Evolutionary conservation across 2,797 vertebrate genomes (phyloP).

Genomic region (Cygnus olor): DNA sequence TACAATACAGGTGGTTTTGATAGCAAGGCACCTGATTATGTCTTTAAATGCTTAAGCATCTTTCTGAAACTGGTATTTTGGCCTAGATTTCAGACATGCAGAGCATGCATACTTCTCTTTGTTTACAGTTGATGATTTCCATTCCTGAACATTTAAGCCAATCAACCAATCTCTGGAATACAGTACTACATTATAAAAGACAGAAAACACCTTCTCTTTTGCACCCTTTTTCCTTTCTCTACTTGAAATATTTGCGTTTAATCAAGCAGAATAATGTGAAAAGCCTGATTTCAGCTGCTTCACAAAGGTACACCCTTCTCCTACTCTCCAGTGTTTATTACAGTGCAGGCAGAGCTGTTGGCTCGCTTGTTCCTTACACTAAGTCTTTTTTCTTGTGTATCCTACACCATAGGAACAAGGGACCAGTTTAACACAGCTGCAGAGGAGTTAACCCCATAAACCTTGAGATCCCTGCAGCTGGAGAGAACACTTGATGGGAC

Average conservation of each 20-base stretch:
- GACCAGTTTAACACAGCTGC: background rate
- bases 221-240: background rate
- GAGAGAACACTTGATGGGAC: background rate
- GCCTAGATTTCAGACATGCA: background rate
- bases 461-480: background rate
- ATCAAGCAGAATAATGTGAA: background rate
- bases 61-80: background rate
- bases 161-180: background rate
- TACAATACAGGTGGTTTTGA: background rate
- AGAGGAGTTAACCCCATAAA: slow-evolving; percentile 3
- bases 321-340: background rate
- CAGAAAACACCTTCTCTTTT: background rate
- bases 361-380: background rate
- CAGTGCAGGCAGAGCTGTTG: background rate
- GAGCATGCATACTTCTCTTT: background rate
- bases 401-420: background rate
- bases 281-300: background rate
- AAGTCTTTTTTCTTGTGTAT: background rate
- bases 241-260: background rate
- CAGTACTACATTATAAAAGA: background rate
- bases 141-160: background rate
- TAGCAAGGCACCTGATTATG: background rate
- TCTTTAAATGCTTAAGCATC: background rate
- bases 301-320: background rate
- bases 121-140: background rate